Evolutionary conservation across 2,888 invertebrate species (phyloP).

Genomic region (Eledona agricola): DNA sequence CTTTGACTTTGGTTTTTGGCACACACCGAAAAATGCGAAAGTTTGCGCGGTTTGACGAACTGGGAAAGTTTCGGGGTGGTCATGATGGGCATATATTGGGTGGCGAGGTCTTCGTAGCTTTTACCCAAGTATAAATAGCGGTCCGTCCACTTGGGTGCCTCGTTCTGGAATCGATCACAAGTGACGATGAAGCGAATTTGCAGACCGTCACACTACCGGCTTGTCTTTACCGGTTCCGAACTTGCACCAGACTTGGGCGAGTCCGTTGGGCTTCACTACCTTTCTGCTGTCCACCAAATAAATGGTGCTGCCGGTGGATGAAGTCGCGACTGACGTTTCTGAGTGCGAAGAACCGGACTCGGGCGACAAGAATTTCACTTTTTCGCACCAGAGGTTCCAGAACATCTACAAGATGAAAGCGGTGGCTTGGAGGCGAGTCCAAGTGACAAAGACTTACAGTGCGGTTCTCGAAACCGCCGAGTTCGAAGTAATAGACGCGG

Average conservation of each 20-base stretch:
- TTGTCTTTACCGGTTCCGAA: slow-evolving; percentile 53
- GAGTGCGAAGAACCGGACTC: slow-evolving; percentile 63
- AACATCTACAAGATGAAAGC: slow-evolving; percentile 61
- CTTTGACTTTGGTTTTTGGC: slow-evolving; percentile 46
- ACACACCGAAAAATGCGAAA: slow-evolving; percentile 5
- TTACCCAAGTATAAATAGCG: slow-evolving; percentile 68
- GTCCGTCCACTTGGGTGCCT: slow-evolving; percentile 63
- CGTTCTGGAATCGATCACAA: slow-evolving; percentile 38
- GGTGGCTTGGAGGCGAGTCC: background rate
- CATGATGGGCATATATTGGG: slow-evolving; percentile 57
- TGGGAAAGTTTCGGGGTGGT: slow-evolving; percentile 55
- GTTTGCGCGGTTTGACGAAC: slow-evolving; percentile 49
- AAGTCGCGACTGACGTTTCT: slow-evolving; percentile 66
- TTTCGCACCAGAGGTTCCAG: slow-evolving; percentile 71
- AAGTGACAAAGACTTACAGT: slow-evolving; percentile 59
- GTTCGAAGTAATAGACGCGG: slow-evolving; percentile 71
- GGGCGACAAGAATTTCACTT: slow-evolving; percentile 62
- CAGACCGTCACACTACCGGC: slow-evolving; percentile 32
- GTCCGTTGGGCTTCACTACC: slow-evolving; percentile 51
- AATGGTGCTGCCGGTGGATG: slow-evolving; percentile 62
- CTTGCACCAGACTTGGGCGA: slow-evolving; percentile 59
- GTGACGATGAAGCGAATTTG: slow-evolving; percentile 29
- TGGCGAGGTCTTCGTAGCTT: slow-evolving; percentile 57
- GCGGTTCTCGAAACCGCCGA: slow-evolving; percentile 69
- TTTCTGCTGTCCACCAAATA: slow-evolving; percentile 61